Conservation (phyloP, 2,113 vertebrate species). For the Gambusia affinis region DNA sequence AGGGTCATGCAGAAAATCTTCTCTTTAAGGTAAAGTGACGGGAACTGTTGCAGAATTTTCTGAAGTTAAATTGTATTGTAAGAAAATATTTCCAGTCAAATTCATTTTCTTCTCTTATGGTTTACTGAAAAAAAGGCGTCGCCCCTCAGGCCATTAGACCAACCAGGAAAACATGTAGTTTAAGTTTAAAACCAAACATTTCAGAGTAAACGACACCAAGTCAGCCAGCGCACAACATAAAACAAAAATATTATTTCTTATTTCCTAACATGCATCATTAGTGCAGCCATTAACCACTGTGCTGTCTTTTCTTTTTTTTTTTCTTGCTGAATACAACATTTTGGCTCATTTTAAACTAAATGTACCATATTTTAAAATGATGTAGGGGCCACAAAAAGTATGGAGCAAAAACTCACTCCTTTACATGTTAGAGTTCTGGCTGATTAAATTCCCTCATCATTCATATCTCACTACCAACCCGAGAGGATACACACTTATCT, state of each 20-base stretch:
- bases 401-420: background rate
- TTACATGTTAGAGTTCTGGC: background rate
- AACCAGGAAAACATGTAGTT: background rate
- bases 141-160: background rate
- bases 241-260: background rate
- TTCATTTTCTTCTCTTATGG: no score
- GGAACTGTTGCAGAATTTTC: no score
- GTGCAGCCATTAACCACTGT: background rate
- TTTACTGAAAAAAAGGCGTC: background rate
- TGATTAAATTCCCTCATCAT: background rate
- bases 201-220: background rate
- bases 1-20: no score
- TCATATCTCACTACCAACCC: background rate
- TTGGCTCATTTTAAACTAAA: background rate
- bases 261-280: background rate
- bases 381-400: background rate
- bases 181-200: background rate
- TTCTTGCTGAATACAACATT: background rate
- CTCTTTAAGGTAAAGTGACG: no score
- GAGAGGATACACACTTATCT: slow-evolving; percentile 18
- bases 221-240: background rate
- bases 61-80: background rate
- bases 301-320: background rate
- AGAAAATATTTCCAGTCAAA: background rate
- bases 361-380: background rate